Percentiles rank a stretch among this genome's conserved stretches.
phyloP scores from a whole-genome alignment of 2,888 invertebrate genomes.

The Dastarcus helophoroides region DNA sequence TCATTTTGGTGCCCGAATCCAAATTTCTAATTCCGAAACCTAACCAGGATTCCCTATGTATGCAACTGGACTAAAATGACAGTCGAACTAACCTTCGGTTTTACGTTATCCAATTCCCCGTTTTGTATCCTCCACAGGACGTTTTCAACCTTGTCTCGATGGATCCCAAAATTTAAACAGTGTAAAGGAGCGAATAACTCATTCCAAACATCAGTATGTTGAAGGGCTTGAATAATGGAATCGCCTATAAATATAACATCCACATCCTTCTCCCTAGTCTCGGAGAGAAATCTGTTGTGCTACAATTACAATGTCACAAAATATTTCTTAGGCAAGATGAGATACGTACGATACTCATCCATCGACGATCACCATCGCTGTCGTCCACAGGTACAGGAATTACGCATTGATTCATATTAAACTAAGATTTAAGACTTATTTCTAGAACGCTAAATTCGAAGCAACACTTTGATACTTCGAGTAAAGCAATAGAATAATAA shows the following conservation, averaged over 20 bases:
- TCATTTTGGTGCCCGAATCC: too few relatives aligned
- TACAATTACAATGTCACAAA: constrained; percentile 34
- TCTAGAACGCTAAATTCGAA: too few relatives aligned
- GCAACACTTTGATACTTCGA: too few relatives aligned
- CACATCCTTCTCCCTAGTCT: constrained; percentile 81
- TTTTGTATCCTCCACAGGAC: constrained; percentile 82
- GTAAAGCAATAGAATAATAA: too few relatives aligned
- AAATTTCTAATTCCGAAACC: too few relatives aligned
- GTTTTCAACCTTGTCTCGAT: constrained; percentile 79
- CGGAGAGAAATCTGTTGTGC: constrained; percentile 77
- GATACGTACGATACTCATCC: constrained; percentile 63
- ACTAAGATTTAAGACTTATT: too few relatives aligned
- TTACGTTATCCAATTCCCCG: constrained; percentile 79
- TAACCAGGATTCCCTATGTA: too few relatives aligned
- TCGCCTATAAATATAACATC: constrained; percentile 89
- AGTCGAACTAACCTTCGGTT: constrained; percentile 73
- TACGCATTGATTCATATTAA: constrained; percentile 60
- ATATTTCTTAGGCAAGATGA: constrained; percentile 5
- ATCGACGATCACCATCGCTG: constrained; percentile 72
- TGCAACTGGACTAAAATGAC: too few relatives aligned
- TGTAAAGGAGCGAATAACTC: constrained; percentile 85
- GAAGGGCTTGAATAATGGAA: constrained; percentile 71
- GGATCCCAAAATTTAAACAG: constrained; percentile 83
- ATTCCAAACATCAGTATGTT: constrained; percentile 79
- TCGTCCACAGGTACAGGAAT: constrained; percentile 61